Percentiles rank a stretch among this genome's conserved stretches.
phyloP scores from a whole-genome alignment of 2,888 invertebrate genomes.

The Apocheima hispidaria region DNA sequence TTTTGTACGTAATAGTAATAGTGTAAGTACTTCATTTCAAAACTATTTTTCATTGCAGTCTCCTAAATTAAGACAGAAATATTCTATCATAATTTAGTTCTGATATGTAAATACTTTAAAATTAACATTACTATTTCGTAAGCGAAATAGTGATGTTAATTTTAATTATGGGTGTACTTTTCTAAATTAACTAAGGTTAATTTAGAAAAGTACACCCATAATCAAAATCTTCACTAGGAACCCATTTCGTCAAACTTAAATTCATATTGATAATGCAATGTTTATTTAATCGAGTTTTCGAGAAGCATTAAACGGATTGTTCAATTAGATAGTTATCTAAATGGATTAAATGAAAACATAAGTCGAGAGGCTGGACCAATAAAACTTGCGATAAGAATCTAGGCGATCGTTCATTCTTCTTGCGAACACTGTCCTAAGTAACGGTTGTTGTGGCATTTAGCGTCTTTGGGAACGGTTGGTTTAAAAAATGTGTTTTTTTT shows the following conservation, averaged over 20 bases:
- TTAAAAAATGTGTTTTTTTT: too few relatives aligned
- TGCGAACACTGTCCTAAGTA: constrained; percentile 39
- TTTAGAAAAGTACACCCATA: too few relatives aligned
- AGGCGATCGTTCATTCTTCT: constrained; percentile 45
- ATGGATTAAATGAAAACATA: constrained; percentile 71
- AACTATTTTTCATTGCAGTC: too few relatives aligned
- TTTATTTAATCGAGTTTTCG: constrained; percentile 58
- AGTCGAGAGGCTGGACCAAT: constrained; percentile 56
- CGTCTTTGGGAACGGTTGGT: constrained; percentile 23
- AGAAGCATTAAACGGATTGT: constrained; percentile 56
- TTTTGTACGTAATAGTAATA: too few relatives aligned
- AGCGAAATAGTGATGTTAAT: too few relatives aligned
- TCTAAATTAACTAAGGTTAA: too few relatives aligned
- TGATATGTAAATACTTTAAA: too few relatives aligned
- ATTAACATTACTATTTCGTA: too few relatives aligned
- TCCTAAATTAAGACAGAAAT: too few relatives aligned
- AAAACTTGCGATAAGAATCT: constrained; percentile 62
- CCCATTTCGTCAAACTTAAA: constrained; percentile 15
- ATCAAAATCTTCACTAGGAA: constrained; percentile 4
- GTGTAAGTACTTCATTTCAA: too few relatives aligned
- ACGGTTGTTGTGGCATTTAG: constrained; percentile 23
- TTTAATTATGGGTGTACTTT: too few relatives aligned
- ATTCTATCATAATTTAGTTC: too few relatives aligned
- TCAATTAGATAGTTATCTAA: constrained; percentile 68
- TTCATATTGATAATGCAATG: constrained; percentile 28